Conservation (phyloP, 2,113 vertebrate genomes). For the Python bivittatus region DNA sequence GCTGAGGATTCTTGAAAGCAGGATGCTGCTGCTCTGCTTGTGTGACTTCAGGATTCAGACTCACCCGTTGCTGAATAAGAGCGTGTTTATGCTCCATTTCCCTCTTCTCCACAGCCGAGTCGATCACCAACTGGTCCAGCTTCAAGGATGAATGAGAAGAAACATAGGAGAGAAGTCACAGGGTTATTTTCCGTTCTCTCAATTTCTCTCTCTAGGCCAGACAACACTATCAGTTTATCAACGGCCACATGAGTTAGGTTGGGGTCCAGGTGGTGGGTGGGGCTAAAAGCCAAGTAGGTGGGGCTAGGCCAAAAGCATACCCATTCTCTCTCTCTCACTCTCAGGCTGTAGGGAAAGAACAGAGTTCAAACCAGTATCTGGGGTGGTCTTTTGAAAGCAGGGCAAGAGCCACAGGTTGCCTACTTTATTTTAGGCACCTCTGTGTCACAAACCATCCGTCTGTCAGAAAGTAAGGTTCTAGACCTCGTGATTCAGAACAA, state of each 20-base stretch:
- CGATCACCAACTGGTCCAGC: slow-evolving; percentile 97
- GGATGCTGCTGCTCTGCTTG: neutral
- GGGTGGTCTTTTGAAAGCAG: neutral
- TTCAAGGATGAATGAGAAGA: slow-evolving; percentile 45
- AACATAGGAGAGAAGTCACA: neutral
- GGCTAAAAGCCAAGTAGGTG: neutral
- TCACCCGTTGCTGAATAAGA: slow-evolving; percentile 93
- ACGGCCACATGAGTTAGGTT: neutral
- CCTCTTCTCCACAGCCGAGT: slow-evolving; percentile 94
- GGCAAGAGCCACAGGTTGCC: neutral
- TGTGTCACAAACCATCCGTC: neutral
- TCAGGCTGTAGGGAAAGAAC: neutral
- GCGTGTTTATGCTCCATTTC: slow-evolving; percentile 98
- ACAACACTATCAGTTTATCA: too few relatives aligned
- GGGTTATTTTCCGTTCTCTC: neutral
- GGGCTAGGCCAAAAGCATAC: neutral
- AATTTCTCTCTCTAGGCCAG: neutral
- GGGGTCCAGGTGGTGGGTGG: neutral
- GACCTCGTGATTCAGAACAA: neutral
- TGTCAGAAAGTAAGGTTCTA: neutral
- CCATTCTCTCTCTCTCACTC: neutral
- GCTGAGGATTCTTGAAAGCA: neutral
- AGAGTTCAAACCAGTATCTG: neutral
- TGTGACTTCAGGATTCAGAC: slow-evolving; percentile 10
- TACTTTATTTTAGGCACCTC: neutral